These are phyloP conservation scores for Ectemnius lituratus DNA, from an alignment of 2,888 invertebrate genomes.

Conservation along the genomic window DNA sequence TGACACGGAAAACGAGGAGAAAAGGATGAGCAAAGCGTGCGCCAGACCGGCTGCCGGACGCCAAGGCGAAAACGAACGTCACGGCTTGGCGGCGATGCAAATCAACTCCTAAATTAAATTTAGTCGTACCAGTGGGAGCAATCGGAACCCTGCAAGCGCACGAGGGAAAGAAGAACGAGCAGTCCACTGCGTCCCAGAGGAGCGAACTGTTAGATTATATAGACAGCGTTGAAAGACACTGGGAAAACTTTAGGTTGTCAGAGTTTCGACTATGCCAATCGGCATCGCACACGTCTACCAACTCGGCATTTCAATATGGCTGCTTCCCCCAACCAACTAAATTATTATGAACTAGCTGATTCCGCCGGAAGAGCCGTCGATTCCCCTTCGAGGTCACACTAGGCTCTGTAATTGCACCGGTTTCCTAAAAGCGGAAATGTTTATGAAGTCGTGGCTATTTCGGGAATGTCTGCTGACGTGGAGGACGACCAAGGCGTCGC, in stretches of 20 bases:
- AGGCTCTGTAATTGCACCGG: no score
- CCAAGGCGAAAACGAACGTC: conserved; percentile 34
- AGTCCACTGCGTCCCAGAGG: conserved; percentile 23
- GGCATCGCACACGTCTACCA: neutral
- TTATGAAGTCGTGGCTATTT: no score
- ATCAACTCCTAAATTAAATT: conserved; percentile 66
- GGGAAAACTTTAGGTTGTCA: conserved; percentile 39
- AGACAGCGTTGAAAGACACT: conserved; percentile 38
- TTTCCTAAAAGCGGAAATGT: no score
- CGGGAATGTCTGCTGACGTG: no score
- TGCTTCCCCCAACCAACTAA: no score
- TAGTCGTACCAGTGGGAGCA: conserved; percentile 32
- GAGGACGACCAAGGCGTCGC: no score
- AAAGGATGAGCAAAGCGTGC: neutral
- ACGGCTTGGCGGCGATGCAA: conserved; percentile 52
- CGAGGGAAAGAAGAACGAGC: conserved; percentile 24
- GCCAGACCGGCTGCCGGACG: neutral
- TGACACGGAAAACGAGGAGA: conserved; percentile 4
- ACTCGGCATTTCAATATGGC: no score
- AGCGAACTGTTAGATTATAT: conserved; percentile 37
- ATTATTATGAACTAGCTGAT: no score
- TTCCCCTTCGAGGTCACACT: no score
- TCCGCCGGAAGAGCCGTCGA: no score
- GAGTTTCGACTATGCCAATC: conserved; percentile 26
- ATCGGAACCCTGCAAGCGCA: no score